Percentiles rank a stretch among this genome's conserved stretches.
Conservation (phyloP, 2,113 vertebrate species). For the Nycticorax nycticorax region DNA sequence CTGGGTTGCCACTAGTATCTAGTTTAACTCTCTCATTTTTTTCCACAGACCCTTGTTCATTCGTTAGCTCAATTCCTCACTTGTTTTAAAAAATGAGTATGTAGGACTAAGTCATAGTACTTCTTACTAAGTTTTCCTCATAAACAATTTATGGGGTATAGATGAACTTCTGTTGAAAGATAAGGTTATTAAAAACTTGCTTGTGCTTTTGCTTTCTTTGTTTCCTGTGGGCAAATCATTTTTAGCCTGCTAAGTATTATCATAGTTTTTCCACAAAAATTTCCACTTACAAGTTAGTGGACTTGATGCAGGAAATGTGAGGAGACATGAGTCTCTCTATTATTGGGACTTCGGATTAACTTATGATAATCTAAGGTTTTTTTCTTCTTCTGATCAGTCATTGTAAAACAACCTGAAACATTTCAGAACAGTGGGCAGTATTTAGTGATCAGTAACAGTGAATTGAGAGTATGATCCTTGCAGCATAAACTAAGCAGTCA, state of each 20-base stretch:
- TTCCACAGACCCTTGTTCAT: neutral
- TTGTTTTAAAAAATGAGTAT: neutral
- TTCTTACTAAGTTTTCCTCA: neutral
- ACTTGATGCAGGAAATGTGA: neutral
- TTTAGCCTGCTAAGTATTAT: neutral
- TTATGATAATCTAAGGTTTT: neutral
- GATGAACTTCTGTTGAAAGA: neutral
- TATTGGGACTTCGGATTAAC: neutral
- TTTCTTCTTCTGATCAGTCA: neutral
- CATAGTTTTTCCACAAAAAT: neutral
- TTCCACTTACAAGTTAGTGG: neutral
- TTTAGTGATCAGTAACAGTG: neutral
- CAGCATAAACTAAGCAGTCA: neutral
- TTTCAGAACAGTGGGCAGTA: neutral
- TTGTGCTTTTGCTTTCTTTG: neutral
- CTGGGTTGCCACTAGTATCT: neutral
- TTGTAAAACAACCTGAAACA: neutral
- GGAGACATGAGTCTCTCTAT: neutral
- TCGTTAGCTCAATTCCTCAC: neutral
- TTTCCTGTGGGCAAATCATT: neutral
- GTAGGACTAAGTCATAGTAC: neutral
- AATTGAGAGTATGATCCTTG: neutral
- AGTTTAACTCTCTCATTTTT: neutral
- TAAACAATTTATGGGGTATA: neutral
- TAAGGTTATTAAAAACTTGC: neutral